A percentile compares a stretch with the other conserved stretches of the same genome.
phyloP scores from a whole-genome alignment of 2,888 invertebrate genomes.

The Nomada fabriciana region DNA sequence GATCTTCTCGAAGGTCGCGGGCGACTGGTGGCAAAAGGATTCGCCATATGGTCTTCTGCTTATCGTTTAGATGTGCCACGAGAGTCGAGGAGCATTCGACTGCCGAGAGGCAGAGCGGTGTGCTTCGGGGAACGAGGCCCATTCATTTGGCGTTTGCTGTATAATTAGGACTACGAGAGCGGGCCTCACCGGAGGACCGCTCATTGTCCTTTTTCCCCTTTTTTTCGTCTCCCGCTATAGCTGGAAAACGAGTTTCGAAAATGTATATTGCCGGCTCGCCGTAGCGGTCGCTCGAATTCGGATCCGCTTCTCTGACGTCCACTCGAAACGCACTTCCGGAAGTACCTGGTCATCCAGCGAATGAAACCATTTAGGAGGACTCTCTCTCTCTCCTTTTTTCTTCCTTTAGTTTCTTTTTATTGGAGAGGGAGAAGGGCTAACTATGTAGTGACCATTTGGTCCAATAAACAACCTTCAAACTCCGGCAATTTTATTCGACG shows the following conservation, averaged over 20 bases:
- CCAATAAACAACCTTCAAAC: not conserved
- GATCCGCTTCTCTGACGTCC: conserved; percentile 41
- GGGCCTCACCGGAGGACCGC: conserved; percentile 57
- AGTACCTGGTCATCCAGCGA: conserved; percentile 49
- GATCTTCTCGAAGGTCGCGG: conserved; percentile 63
- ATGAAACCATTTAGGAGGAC: conserved; percentile 1
- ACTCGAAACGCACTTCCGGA: conserved; percentile 57
- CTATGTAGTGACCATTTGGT: not conserved
- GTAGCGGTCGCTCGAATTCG: conserved; percentile 58
- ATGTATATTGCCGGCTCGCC: conserved; percentile 67
- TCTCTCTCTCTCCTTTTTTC: not conserved
- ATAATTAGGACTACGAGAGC: conserved; percentile 79
- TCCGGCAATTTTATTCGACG: not conserved
- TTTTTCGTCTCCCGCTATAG: conserved; percentile 44
- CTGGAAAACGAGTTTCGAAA: conserved; percentile 74
- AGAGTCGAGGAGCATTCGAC: conserved; percentile 66
- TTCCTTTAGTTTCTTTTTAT: not conserved
- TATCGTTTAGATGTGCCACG: conserved; percentile 67
- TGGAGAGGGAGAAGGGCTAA: not conserved
- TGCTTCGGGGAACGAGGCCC: conserved; percentile 78
- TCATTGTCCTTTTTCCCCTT: conserved; percentile 62
- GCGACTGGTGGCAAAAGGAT: conserved; percentile 78
- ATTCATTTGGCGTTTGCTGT: conserved; percentile 82
- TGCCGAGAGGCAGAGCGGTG: conserved; percentile 70
- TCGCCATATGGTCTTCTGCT: conserved; percentile 81